Base-by-base conservation (phyloP, 2,888 invertebrate species). In the Acanthosepion pharaonis region DNA sequence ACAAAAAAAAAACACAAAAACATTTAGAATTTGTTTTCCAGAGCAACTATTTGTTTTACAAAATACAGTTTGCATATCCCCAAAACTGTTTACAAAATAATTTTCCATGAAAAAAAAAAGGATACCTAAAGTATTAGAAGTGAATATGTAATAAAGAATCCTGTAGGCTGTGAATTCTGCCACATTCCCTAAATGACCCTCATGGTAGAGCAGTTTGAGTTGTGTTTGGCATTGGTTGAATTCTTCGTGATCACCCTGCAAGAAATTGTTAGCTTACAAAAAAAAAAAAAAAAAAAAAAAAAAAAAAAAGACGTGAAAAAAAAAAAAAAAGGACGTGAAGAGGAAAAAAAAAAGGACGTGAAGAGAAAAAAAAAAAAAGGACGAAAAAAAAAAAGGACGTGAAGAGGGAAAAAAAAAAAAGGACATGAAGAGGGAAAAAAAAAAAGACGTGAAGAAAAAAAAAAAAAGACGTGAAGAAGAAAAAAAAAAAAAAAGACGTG, bases 211-310 rank as follows among this genome's bases (percentile, higher is more conserved):
- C 98, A 99, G 98, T 98, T 99, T 99, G 94, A 99, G 98, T 98
- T 99, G 99, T 28, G 99, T 99, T 98, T 99, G 99, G 97, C 99
- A 99, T 97, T 99, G 99, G 98, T 99, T 99, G 97, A 99, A 99
- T 97, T 99, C 99, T 97, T 99, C 99, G 97, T 99, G 99, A 97
- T 99, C 99, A 94, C 99, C 99, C 98, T 98, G 95, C 3, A 96
- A 96, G 91, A 94, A 94, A 93, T 93, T 94, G 42, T 33, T 42
- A 3, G 59, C 5, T 59, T 59, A n/a, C n/a, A 78, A n/a, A 78
- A 78, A 33, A 78, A 20, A 28, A n/a, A n/a, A n/a, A n/a, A n/a
- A n/a, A n/a, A n/a, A n/a, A n/a, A n/a, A n/a, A n/a, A n/a, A n/a
- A n/a, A n/a, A n/a, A n/a, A n/a, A n/a, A n/a, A n/a, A n/a, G n/a